These are phyloP conservation scores for Saccopteryx leptura DNA, from an alignment of 2,113 vertebrate species.

Conservation along the genomic window DNA sequence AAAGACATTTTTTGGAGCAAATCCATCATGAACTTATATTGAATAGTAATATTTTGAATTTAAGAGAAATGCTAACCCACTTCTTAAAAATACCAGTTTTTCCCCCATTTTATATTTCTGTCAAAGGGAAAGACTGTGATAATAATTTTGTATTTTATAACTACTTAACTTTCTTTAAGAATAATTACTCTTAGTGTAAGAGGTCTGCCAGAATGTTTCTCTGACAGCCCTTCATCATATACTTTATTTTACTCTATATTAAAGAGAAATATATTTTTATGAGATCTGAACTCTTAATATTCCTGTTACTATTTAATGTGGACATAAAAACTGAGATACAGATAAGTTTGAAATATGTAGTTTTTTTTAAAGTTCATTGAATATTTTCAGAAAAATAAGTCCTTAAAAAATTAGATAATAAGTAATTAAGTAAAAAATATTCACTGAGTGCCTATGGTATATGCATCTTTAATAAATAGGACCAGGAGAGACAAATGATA, in stretches of 20 bases:
- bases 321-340: slow-evolving; percentile 52
- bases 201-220: slow-evolving; percentile 10
- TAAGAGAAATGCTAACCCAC: slow-evolving; percentile 15
- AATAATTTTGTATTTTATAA: slow-evolving; percentile 47
- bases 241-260: neutral
- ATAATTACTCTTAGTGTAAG: slow-evolving; percentile 28
- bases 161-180: slow-evolving; percentile 40
- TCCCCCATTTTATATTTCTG: slow-evolving; percentile 19
- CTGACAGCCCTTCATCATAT: neutral
- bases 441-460: neutral
- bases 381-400: slow-evolving; percentile 27
- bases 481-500: neutral
- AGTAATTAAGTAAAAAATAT: slow-evolving; percentile 8
- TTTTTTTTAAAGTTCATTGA: slow-evolving; percentile 71
- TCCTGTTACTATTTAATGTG: slow-evolving; percentile 60
- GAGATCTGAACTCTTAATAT: slow-evolving; percentile 49
- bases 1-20: neutral
- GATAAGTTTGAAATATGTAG: slow-evolving; percentile 56
- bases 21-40: neutral
- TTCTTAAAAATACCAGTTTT: slow-evolving; percentile 18
- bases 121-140: slow-evolving; percentile 12
- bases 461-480: neutral
- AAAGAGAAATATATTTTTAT: slow-evolving; percentile 64
- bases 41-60: slow-evolving; percentile 2
- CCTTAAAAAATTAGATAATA: slow-evolving; percentile 19